Evolutionary conservation across 2,888 invertebrate genomes (phyloP).

Genomic region (Branchipolynoe longqiensis): DNA sequence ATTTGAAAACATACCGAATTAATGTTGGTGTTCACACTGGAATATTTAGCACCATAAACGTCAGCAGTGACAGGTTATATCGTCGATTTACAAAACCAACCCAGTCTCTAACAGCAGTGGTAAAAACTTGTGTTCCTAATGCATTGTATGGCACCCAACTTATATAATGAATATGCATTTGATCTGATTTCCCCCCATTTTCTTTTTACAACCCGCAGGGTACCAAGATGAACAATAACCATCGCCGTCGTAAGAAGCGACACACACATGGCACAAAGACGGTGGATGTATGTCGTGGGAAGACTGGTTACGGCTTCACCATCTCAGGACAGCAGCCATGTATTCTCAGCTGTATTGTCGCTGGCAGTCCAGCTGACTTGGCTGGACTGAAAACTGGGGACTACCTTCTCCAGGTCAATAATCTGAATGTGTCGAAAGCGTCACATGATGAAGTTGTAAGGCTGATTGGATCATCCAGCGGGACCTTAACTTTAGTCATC

Average conservation of each 20-base stretch:
- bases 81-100: too few species aligned
- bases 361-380: conserved; percentile 93
- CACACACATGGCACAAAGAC: conserved; percentile 89
- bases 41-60: neutral
- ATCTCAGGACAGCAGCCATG: conserved; percentile 98
- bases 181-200: too few species aligned
- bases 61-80: neutral
- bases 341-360: conserved; percentile 95
- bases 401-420: conserved; percentile 94
- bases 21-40: neutral
- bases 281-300: conserved; percentile 91
- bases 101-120: too few species aligned
- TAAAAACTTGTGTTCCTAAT: too few species aligned
- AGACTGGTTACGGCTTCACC: conserved; percentile 97
- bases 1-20: neutral
- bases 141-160: too few species aligned
- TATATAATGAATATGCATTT: too few species aligned
- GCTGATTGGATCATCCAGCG: conserved; percentile 92
- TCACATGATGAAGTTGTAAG: conserved; percentile 96
- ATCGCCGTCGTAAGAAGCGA: conserved; percentile 87
- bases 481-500: conserved; percentile 78
- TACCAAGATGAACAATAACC: conserved; percentile 72
- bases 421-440: conserved; percentile 92
- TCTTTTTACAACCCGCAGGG: too few species aligned
- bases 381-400: conserved; percentile 96